These are phyloP conservation scores for Hassar affinis DNA, from an alignment of 2,113 vertebrate species.

Conservation along the genomic window DNA sequence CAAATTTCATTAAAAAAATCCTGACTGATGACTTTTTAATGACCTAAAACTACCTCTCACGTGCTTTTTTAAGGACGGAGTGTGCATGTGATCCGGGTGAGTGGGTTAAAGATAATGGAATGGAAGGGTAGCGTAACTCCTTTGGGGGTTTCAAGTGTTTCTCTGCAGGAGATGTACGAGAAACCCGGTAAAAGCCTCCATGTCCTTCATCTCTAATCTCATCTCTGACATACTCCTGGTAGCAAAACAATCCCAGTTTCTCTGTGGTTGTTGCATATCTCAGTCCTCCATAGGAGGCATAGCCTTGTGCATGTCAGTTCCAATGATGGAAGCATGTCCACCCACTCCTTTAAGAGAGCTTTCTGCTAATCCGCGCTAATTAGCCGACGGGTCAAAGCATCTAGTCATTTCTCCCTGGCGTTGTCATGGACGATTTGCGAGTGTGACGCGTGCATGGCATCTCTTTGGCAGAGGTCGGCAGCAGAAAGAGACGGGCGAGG, in stretches of 20 bases:
- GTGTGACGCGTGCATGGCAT: conserved; percentile 1
- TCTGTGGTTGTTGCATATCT: background rate
- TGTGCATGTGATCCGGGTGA: conserved; percentile 61
- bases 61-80: conserved; percentile 73
- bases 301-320: too few relatives aligned
- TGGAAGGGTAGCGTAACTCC: conserved; percentile 21
- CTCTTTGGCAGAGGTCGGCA: conserved; percentile 30
- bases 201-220: background rate
- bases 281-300: background rate
- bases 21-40: conserved; percentile 72
- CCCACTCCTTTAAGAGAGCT: conserved; percentile 4
- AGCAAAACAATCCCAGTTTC: background rate
- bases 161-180: conserved; percentile 7
- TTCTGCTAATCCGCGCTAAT: conserved; percentile 48
- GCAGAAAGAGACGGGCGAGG: background rate
- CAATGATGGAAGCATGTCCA: background rate
- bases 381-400: conserved; percentile 50
- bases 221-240: background rate
- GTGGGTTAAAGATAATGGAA: background rate
- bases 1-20: conserved; percentile 73
- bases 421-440: conserved; percentile 37
- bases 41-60: conserved; percentile 70
- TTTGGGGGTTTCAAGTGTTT: conserved; percentile 15
- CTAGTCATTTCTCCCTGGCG: conserved; percentile 22
- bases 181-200: background rate